phyloP scores from a whole-genome alignment of 2,113 vertebrate genomes.

The Limnothrissa miodon region DNA sequence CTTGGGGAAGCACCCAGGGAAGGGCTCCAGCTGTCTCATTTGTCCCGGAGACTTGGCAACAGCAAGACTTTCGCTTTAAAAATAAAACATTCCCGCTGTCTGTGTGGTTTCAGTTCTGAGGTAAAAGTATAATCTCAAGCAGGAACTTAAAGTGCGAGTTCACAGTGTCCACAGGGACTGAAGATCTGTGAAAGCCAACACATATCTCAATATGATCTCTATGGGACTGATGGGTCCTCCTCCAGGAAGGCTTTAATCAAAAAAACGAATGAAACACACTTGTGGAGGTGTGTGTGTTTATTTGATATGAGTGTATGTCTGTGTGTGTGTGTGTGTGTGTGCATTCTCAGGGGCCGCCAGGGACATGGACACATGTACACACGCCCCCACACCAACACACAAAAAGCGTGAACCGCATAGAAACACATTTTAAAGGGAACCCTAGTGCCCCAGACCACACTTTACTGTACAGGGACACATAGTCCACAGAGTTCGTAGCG shows the following conservation, averaged over 20 bases:
- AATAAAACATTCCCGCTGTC: conserved; percentile 22
- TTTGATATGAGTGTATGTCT: not conserved
- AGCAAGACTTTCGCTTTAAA: not conserved
- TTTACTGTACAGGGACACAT: not conserved
- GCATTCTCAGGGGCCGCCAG: not conserved
- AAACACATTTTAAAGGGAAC: not conserved
- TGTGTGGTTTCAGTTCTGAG: not conserved
- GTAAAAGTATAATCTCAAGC: not conserved
- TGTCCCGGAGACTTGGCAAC: not conserved
- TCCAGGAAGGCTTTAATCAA: not conserved
- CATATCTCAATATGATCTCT: not conserved
- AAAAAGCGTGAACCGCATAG: not conserved
- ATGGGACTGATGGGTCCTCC: not conserved
- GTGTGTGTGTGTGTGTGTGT: not conserved
- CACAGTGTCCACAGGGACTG: not conserved
- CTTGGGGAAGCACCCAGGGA: not conserved
- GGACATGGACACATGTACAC: not conserved
- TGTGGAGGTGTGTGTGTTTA: not conserved
- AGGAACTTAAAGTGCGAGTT: not conserved
- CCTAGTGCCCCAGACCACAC: not conserved
- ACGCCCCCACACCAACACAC: not conserved
- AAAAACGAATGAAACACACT: not conserved
- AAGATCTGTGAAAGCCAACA: not conserved
- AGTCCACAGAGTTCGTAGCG: conserved; percentile 18
- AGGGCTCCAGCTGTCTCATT: not conserved